Evolutionary conservation across 1,140 invertebrate species (phyloP), one percentile per base, ranked within the genome.

Genomic region (Drosophila setifemur): DNA sequence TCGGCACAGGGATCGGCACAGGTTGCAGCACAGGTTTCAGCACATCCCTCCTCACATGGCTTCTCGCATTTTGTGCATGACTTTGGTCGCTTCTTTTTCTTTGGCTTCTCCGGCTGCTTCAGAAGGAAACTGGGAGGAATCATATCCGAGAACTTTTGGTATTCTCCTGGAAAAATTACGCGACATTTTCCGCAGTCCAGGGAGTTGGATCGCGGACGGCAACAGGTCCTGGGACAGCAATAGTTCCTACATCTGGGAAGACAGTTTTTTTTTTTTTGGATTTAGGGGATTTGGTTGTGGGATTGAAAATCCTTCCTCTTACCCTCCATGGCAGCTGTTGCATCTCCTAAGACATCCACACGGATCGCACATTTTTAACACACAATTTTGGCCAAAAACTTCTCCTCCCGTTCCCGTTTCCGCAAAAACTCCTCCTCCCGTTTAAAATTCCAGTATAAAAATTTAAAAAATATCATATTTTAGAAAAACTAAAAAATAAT

Each of bases 131-230:
- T 77, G 0, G 78, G 78, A 12, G 42, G 8, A 1, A 64, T 23
- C 28, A 48, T 53, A 25, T 83, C 60, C 4, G 78, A 83, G 28
- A 82, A 82, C 52, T 82, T 82, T n/a, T 48, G 31, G 6, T 14
- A 64, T 18, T 63, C 58, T 16, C 74, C 77, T 0, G 52, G 39
- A 14, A 33, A 49, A 1, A 16, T 14, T 1, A 14, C 23, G 0
- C 14, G 26, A 19, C 25, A 18, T 5, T 37, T 35, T 4, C 47
- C 35, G 14, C 11, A 39, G 18, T 48, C 29, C 1, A 25, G 14
- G 4, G 23, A 14, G n/a, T 25, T 12, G 7, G 35, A 33, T 18
- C 60, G 23, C 11, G 5, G 5, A 39, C 33, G 14, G 18, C 29
- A 39, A 35, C 14, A 33, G 11, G 16, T 5, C 4, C 9, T 25